These are phyloP conservation scores for Acanthisitta chloris DNA, from an alignment of 2,113 vertebrate species.

Conservation along the genomic window DNA sequence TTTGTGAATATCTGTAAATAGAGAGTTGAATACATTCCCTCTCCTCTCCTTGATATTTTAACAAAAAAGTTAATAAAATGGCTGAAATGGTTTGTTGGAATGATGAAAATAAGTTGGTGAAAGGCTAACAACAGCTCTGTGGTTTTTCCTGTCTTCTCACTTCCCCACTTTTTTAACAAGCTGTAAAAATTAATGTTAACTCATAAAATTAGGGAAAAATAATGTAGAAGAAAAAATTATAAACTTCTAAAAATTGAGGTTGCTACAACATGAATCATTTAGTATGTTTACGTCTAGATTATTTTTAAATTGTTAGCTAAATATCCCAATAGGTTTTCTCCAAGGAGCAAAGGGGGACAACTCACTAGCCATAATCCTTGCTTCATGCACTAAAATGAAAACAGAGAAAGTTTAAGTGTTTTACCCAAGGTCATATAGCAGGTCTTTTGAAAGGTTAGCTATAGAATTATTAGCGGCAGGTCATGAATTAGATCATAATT, in stretches of 20 bases:
- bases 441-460: not conserved
- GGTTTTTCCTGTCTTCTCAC: not conserved
- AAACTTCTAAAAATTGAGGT: not conserved
- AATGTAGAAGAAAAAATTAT: not conserved
- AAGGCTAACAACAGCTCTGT: not conserved
- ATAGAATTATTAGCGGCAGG: not conserved
- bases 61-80: not conserved
- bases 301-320: not conserved
- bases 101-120: not conserved
- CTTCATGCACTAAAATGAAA: not conserved
- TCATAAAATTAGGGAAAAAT: not conserved
- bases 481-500: not conserved
- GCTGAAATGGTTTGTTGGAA: not conserved
- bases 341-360: not conserved
- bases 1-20: not conserved
- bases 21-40: not conserved
- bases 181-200: not conserved
- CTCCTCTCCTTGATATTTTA: not conserved
- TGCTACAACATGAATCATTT: not conserved
- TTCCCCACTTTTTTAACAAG: not conserved
- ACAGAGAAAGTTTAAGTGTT: not conserved
- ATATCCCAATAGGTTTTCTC: not conserved
- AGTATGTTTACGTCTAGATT: not conserved
- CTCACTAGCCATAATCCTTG: not conserved
- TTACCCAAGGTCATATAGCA: not conserved